phyloP scores from a whole-genome alignment of 2,113 vertebrate genomes.

The Eulemur macaco region DNA sequence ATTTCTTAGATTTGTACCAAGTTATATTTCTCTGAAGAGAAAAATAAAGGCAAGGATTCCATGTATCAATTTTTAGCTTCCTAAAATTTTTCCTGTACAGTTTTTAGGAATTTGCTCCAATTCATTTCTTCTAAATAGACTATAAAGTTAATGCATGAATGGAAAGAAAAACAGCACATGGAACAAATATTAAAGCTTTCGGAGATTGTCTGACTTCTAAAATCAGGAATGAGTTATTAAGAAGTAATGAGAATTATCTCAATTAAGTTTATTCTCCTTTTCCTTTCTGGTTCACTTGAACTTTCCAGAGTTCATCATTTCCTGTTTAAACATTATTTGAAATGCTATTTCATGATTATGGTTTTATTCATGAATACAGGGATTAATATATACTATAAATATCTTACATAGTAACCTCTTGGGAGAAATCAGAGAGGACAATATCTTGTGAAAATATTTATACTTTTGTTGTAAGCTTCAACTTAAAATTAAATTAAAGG shows the following conservation, averaged over 20 bases:
- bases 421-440: constrained; percentile 48
- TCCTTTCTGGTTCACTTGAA: constrained; percentile 61
- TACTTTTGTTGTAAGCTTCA: constrained; percentile 7
- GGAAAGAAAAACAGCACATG: constrained; percentile 35
- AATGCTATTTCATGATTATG: not conserved
- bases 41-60: not conserved
- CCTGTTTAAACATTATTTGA: constrained; percentile 61
- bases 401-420: not conserved
- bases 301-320: constrained; percentile 58
- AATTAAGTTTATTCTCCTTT: constrained; percentile 46
- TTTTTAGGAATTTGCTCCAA: constrained; percentile 10
- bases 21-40: not conserved
- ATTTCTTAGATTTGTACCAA: not conserved
- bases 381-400: constrained; percentile 28
- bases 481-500: constrained; percentile 13
- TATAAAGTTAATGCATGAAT: constrained; percentile 1
- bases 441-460: constrained; percentile 56
- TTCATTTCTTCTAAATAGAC: constrained; percentile 2
- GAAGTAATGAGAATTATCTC: constrained; percentile 43
- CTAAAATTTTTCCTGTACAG: not conserved
- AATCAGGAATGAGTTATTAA: constrained; percentile 20
- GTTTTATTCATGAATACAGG: constrained; percentile 7
- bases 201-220: constrained; percentile 28
- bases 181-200: constrained; percentile 27
- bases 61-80: not conserved